Evolutionary conservation across 2,797 vertebrate genomes (phyloP), one percentile per base, ranked within the genome.

Genomic region (Darevskia mixta): DNA sequence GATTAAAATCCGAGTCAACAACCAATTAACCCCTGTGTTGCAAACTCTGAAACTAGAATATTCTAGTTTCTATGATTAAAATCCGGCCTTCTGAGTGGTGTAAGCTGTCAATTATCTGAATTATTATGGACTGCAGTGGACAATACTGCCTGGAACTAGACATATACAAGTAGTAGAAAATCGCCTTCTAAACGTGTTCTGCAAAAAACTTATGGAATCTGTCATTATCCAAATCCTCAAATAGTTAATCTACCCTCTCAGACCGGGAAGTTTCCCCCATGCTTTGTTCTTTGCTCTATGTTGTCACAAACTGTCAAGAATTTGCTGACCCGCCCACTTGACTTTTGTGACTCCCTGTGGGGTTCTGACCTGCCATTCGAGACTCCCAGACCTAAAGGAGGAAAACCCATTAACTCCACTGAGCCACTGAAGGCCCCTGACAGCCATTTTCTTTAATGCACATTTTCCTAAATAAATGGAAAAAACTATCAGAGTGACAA

Each of bases 401-500:
- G 64, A 82, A 87, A 87, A 85, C 35, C 45, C 78, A 87, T 87
- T 87, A 85, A 90, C 78, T 90, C 79, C 49, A 38, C 72, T 49
- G 79, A 87, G 79, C 78, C 78, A 85, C 73, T 29, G 66, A 90
- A 78, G 85, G 82, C 88, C 86, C 83, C 83, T 88, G 83, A 85
- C 83, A 85, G 72, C 83, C 89, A 90, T 82, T 90, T 90, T 78
- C 89, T 87, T 82, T 85, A 90, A 85, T 81, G 82, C 82, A 81
- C 82, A 90, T 90, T 90, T 90, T 90, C 89, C 78, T 87, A 90
- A 90, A 83, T 90, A 90, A 90, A 87, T 85, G 83, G 89, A 82
- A 90, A 90, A 90, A 90, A 90, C 89, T 90, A 88, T 88, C 83
- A 85, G 89, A 82, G 86, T 90, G 89, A 90, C 79, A 87, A 90